Evolutionary conservation across 2,888 invertebrate species (phyloP).

Genomic region (Elegia similella): DNA sequence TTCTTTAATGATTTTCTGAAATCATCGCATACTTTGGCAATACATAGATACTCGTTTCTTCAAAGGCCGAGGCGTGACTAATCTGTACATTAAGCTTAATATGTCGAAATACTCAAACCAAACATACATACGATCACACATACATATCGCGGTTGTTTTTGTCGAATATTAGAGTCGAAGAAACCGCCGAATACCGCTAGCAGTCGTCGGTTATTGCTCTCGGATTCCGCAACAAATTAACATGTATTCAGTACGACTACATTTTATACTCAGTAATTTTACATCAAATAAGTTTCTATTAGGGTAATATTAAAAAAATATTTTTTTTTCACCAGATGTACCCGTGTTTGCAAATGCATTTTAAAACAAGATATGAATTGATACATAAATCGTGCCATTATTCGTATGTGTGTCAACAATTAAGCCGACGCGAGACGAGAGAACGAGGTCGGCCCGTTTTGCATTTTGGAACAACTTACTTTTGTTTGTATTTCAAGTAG

Average conservation of each 20-base stretch:
- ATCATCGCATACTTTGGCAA: constrained; percentile 28
- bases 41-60: constrained; percentile 36
- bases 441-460: constrained; percentile 47
- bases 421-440: constrained; percentile 31
- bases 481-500: constrained; percentile 35
- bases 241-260: constrained; percentile 79
- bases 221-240: constrained; percentile 81
- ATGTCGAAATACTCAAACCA: constrained; percentile 62
- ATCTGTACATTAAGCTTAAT: constrained; percentile 64
- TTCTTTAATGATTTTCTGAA: background rate
- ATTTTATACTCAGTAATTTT: constrained; percentile 73
- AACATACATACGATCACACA: constrained; percentile 50
- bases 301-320: constrained; percentile 22
- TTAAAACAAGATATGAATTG: constrained; percentile 26
- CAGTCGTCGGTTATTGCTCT: constrained; percentile 78
- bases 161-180: constrained; percentile 73
- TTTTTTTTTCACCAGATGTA: background rate
- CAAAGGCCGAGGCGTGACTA: constrained; percentile 63
- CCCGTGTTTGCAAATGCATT: constrained; percentile 17
- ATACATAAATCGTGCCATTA: constrained; percentile 29
- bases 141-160: constrained; percentile 60
- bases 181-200: constrained; percentile 80
- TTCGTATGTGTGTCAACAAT: constrained; percentile 38
- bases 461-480: constrained; percentile 40
- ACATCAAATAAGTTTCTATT: constrained; percentile 57